phyloP scores from a whole-genome alignment of 1,140 invertebrate genomes.

The Bombus superbus region DNA sequence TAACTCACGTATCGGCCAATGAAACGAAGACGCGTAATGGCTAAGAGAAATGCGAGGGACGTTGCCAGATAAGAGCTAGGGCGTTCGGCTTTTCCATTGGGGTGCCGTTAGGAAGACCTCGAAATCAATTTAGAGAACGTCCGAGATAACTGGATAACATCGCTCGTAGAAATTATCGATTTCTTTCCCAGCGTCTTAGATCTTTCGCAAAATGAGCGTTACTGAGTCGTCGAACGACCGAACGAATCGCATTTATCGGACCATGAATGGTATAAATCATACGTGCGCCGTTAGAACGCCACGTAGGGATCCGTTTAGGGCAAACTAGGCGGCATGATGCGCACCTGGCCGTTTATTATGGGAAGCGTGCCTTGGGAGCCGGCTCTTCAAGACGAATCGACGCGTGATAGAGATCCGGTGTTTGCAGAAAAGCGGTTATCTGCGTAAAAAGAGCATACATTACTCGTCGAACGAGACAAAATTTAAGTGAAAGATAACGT shows the following conservation, averaged over 20 bases:
- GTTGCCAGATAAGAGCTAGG: slow-evolving; percentile 71
- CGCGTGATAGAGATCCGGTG: neutral
- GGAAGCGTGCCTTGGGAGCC: neutral
- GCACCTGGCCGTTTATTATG: neutral
- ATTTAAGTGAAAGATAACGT: neutral
- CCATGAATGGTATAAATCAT: neutral
- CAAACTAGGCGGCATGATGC: neutral
- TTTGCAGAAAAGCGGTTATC: slow-evolving; percentile 16
- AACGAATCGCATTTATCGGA: neutral
- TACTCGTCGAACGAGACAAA: neutral
- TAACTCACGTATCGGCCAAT: slow-evolving; percentile 27
- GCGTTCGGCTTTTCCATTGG: slow-evolving; percentile 45
- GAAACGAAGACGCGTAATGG: slow-evolving; percentile 66
- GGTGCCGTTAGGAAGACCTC: slow-evolving; percentile 59
- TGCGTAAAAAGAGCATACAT: neutral
- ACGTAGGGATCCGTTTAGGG: neutral
- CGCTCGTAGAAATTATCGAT: slow-evolving; percentile 50
- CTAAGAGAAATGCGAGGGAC: slow-evolving; percentile 71
- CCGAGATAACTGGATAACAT: slow-evolving; percentile 70
- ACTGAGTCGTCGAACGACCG: neutral
- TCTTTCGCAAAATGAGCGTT: slow-evolving; percentile 33
- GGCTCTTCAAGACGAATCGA: neutral
- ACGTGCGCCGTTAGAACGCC: neutral
- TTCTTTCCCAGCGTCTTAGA: slow-evolving; percentile 39
- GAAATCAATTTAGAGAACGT: slow-evolving; percentile 79